Evolutionary conservation across 1,140 invertebrate species (phyloP), one percentile per base, ranked within the genome.

Genomic region (Spodoptera litura): DNA sequence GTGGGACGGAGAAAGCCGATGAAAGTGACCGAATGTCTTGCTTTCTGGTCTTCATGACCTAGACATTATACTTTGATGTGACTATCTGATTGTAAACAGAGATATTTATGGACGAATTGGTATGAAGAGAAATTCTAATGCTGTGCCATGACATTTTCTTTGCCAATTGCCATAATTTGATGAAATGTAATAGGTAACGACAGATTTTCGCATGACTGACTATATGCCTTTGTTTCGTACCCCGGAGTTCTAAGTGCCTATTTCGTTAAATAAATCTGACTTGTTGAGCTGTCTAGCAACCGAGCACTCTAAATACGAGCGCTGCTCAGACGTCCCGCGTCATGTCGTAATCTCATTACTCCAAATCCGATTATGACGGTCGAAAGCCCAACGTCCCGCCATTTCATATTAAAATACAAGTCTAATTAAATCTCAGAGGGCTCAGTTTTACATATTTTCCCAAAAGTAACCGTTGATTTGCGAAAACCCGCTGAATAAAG

Each of bases 331-430:
- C 72, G 78, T 74, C 56, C 61, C 73, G 75, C 70, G 83, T 82
- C 80, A 78, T 51, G 44, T 81, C 78, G 38, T 87, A 90, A 91
- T 90, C 82, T 80, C 78, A 89, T 90, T 90, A 90, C 55, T 66
- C 55, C 31, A 82, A 87, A 90, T 88, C 87, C 83, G 83, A 90
- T 91, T 90, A 90, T 72, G 76, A 31, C 59, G 79, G 73, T 78
- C 56, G 59, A 79, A 70, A 20, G 73, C 20, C 64, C 49, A 27
- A 15, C 20, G 53, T 61, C 44, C 10, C 55, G 72, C 58, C 44
- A 56, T 84, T 79, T 82, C 56, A 66, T 80, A 80, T 77, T 72
- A 80, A 80, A 80, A 81, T 79, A 75, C 62, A 12, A 49, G 25
- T 75, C 73, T 82, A 78, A 84, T 82, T 82, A 78, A 80, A 78